Percentiles rank a stretch among this genome's conserved stretches.
These are phyloP conservation scores for Procavia capensis DNA, from an alignment of 2,113 vertebrate genomes.

Conservation along the genomic window DNA sequence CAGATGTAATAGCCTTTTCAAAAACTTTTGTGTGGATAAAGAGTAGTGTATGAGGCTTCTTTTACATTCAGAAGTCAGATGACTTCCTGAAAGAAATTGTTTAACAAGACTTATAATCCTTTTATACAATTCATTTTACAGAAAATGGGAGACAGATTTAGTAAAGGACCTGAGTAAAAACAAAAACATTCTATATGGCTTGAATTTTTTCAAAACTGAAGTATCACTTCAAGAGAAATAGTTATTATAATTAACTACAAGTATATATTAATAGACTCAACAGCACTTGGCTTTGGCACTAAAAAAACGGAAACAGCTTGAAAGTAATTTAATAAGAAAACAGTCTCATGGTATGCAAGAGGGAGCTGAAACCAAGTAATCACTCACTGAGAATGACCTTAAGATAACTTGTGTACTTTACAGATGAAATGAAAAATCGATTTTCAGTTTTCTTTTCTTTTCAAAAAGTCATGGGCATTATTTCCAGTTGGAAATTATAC, in stretches of 20 bases:
- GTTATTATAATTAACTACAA: neutral
- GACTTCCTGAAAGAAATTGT: neutral
- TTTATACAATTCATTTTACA: neutral
- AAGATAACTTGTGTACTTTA: neutral
- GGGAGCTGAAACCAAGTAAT: neutral
- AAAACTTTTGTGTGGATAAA: neutral
- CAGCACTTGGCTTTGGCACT: too few species aligned
- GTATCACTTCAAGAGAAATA: neutral
- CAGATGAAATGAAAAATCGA: neutral
- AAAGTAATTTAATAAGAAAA: neutral
- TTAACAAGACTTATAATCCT: neutral
- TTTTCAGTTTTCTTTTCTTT: neutral
- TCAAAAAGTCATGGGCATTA: neutral
- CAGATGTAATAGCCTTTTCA: neutral
- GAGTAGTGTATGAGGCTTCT: neutral
- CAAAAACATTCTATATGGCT: neutral
- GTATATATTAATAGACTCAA: neutral
- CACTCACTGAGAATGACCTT: neutral
- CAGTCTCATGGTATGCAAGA: neutral
- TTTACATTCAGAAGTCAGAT: neutral
- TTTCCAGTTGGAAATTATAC: neutral
- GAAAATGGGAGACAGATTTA: neutral
- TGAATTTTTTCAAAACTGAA: neutral
- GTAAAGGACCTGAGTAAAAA: neutral
- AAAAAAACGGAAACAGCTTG: neutral